Evolutionary conservation across 2,797 vertebrate species (phyloP).

Genomic region (Rhinogobio ventralis): DNA sequence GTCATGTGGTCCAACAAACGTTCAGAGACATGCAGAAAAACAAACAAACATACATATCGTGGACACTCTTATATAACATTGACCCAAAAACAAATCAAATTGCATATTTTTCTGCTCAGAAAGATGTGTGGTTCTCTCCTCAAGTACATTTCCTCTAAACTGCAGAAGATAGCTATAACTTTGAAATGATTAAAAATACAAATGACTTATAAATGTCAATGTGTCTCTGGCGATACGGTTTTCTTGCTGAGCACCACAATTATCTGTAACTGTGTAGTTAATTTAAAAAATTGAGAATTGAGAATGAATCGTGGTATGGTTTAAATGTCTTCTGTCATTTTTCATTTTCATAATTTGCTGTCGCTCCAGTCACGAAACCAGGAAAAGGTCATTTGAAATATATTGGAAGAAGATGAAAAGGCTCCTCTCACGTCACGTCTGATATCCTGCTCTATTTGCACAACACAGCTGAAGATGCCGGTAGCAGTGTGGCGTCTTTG

Average conservation of each 20-base stretch:
- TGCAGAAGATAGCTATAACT: neutral
- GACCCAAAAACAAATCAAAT: neutral
- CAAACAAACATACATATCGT: neutral
- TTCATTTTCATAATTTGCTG: slow-evolving; percentile 22
- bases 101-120: neutral
- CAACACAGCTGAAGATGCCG: slow-evolving; percentile 24
- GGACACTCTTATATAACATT: neutral
- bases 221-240: slow-evolving; percentile 4
- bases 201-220: slow-evolving; percentile 9
- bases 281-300: neutral
- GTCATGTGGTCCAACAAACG: neutral
- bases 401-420: slow-evolving; percentile 23
- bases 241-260: neutral
- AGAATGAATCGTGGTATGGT: neutral
- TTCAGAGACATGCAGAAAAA: neutral
- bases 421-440: neutral
- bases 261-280: slow-evolving; percentile 8
- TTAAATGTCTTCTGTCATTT: slow-evolving; percentile 31
- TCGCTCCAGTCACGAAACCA: slow-evolving; percentile 28
- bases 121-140: neutral
- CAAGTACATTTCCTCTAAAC: neutral
- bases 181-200: neutral
- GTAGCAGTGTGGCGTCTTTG: slow-evolving; percentile 34
- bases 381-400: slow-evolving; percentile 28
- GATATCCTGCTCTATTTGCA: slow-evolving; percentile 25